Evolutionary conservation across 1,140 invertebrate species (phyloP).

Genomic region (Dolichoris vasculosae): DNA sequence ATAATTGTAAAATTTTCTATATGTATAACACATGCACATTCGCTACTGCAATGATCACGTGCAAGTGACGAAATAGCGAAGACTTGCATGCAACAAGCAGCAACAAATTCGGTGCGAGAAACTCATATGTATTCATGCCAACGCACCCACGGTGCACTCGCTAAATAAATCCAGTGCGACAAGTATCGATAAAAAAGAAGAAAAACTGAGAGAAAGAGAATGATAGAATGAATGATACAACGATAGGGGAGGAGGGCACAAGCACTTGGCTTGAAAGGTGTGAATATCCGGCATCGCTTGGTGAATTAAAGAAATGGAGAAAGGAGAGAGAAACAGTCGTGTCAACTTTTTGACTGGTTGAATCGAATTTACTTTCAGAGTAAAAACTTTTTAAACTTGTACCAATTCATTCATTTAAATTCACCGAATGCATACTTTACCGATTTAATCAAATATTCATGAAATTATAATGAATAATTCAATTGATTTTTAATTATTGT

Average conservation of each 20-base stretch:
- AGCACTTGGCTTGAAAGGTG: conserved; percentile 55
- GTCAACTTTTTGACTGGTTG: background rate
- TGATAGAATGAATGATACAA: background rate
- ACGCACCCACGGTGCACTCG: conserved; percentile 15
- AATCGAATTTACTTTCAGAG: background rate
- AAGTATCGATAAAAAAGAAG: conserved; percentile 47
- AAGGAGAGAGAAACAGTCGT: background rate
- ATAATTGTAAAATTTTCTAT: background rate
- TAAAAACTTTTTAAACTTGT: background rate
- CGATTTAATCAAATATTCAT: background rate
- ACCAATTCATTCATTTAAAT: background rate
- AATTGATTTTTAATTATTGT: too few species aligned
- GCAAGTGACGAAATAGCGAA: background rate
- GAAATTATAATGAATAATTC: too few species aligned
- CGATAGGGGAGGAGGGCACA: too few species aligned
- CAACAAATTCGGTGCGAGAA: conserved; percentile 45
- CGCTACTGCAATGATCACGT: background rate
- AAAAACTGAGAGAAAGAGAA: background rate
- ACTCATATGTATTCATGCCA: conserved; percentile 64
- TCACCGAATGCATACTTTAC: background rate
- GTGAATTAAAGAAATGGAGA: conserved; percentile 58
- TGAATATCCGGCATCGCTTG: conserved; percentile 56
- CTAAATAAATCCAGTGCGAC: conserved; percentile 60
- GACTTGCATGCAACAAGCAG: background rate
- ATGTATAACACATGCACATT: background rate